These are phyloP conservation scores for Limonius californicus DNA, from an alignment of 1,140 invertebrate genomes.

Conservation along the genomic window DNA sequence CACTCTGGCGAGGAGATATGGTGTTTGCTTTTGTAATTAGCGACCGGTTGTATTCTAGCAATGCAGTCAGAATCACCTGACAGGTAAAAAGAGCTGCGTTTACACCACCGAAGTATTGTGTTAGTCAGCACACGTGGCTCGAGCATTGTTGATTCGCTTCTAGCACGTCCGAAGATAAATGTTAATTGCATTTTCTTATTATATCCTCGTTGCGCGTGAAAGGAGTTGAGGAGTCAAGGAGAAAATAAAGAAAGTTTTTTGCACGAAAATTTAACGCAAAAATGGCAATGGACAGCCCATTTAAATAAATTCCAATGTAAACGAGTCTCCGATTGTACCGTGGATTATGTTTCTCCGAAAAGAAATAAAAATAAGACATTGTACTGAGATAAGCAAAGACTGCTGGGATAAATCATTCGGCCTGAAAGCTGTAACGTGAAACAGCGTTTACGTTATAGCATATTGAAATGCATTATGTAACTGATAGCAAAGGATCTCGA, in stretches of 20 bases:
- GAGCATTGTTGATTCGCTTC: no score
- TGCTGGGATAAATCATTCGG: conserved; percentile 1
- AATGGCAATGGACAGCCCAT: not conserved
- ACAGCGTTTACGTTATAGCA: not conserved
- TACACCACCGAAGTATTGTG: no score
- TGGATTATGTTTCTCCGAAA: conserved; percentile 1
- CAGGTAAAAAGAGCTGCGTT: no score
- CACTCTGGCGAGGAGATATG: no score
- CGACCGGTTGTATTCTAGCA: no score
- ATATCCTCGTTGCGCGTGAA: not conserved
- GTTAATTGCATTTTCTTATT: not conserved
- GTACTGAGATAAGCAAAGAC: not conserved
- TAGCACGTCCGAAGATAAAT: not conserved
- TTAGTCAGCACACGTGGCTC: no score
- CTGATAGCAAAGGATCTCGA: conserved; percentile 1
- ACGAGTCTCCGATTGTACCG: not conserved
- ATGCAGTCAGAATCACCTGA: no score
- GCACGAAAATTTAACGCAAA: not conserved
- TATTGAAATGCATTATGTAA: conserved; percentile 1
- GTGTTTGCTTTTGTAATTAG: no score
- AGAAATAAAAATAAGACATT: conserved; percentile 1
- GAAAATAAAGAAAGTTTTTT: no score
- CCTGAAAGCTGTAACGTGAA: not conserved
- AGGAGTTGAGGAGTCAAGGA: not conserved
- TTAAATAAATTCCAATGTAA: conserved; percentile 1